Conservation (phyloP, 2,888 invertebrate species). For the Ectobius pallidus region DNA sequence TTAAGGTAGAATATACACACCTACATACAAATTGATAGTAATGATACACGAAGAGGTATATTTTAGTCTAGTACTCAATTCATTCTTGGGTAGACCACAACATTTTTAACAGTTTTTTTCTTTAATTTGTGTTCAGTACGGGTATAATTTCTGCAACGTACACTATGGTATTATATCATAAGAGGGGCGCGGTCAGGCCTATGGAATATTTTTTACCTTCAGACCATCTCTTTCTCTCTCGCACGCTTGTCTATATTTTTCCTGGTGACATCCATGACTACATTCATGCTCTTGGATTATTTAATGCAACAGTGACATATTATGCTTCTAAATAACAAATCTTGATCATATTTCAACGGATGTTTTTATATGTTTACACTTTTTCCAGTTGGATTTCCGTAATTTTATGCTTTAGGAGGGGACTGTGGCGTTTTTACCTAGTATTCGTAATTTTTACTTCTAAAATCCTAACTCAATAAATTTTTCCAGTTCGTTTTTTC, state of each 20-base stretch:
- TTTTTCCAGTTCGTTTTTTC: no score
- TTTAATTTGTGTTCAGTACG: no score
- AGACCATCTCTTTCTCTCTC: not conserved
- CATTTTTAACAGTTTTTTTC: slow-evolving; percentile 9
- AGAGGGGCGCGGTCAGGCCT: not conserved
- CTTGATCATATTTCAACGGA: no score
- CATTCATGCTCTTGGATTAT: not conserved
- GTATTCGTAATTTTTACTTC: no score
- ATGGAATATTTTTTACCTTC: not conserved
- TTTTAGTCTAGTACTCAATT: slow-evolving; percentile 12
- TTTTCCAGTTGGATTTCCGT: no score
- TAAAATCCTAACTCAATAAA: no score
- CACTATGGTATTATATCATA: slow-evolving; percentile 19
- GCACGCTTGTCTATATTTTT: slow-evolving; percentile 18
- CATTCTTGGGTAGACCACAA: slow-evolving; percentile 10
- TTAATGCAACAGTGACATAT: slow-evolving; percentile 8
- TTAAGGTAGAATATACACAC: slow-evolving; percentile 5
- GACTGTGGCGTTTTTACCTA: not conserved
- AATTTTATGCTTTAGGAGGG: not conserved
- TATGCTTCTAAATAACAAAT: no score
- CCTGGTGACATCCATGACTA: slow-evolving; percentile 20
- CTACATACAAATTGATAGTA: slow-evolving; percentile 9
- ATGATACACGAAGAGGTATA: not conserved
- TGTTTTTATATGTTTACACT: no score
- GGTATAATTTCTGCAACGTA: slow-evolving; percentile 22